Base-by-base conservation (phyloP, 2,113 vertebrate genomes). In the Austrofundulus limnaeus region DNA sequence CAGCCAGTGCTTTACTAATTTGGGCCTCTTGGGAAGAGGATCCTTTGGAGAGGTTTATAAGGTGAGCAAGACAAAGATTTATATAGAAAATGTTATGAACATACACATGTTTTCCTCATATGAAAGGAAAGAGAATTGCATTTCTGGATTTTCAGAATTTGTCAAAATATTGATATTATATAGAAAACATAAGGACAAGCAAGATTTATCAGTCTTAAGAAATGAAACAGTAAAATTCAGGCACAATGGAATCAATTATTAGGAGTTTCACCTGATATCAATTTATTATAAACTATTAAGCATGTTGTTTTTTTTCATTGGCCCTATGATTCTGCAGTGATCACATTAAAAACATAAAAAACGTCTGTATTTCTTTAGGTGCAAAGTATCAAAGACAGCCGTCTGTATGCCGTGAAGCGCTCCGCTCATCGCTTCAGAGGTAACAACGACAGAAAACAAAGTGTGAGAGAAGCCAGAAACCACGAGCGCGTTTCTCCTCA, bases 1-100 rank as follows among this genome's bases (percentile, higher is more conserved):
- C 72, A 91, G 64, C 66, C 95, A 97, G 85, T 94, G 89, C 65
- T 97, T 96, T 85, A 90, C 89, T 69, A 92, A 90, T 70, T 87
- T 97, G 23, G 92, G 93, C 46, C 86, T 91, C 23, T 82, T 97
- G 45, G 95, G 95, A 15, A 88, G 89, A 0, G 95, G 95, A 47
- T 96, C 94, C 1, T 96, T 94, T 0, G 95, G 95, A 21, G 94
- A 96, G 71, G 95, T 97, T 23, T 95, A 93, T 78, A 95, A 96
- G 94, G 95, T 96, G 50, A 90, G 90, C 14, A 25, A 19, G 11
- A 46, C 3, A 43, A 20, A n/a, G n/a, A 39, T 38, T 46, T 11
- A 11, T 50, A 11, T 28, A 28, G 7, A 28, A 17, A 6, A 17
- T 17, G 6, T 16, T 11, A 28, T 25, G 16, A 15, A 17, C 14